Evolutionary conservation across 2,113 vertebrate species (phyloP).

Genomic region (Tringa solitaria): DNA sequence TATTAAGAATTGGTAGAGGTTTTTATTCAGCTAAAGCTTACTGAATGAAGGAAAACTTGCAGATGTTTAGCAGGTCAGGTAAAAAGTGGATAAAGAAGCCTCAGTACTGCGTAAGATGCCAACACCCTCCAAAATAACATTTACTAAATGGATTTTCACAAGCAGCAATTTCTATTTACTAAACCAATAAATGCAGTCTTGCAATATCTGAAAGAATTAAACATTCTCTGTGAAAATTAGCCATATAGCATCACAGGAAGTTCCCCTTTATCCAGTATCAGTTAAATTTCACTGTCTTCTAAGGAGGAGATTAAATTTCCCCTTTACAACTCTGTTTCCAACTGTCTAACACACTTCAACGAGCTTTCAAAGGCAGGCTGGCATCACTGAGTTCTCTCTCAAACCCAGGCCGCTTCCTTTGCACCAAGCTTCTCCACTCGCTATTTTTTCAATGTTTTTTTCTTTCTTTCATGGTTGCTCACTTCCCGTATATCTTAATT

Average conservation of each 20-base stretch:
- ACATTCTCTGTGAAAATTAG: neutral
- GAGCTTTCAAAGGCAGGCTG: constrained; percentile 2
- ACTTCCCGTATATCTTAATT: neutral
- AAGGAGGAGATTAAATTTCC: neutral
- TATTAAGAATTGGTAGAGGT: neutral
- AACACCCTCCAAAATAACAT: neutral
- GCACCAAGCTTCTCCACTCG: neutral
- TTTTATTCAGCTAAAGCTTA: constrained; percentile 9
- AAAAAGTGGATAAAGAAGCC: neutral
- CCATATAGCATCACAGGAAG: neutral
- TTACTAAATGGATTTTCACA: neutral
- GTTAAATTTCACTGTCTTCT: neutral
- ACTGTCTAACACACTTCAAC: neutral
- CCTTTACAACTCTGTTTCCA: neutral
- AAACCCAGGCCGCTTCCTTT: neutral
- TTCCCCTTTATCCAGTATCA: neutral
- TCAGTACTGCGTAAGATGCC: neutral
- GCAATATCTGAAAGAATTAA: neutral
- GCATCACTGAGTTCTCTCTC: neutral
- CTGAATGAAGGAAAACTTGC: neutral
- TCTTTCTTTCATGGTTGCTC: neutral
- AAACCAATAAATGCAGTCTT: neutral
- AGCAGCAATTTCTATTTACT: neutral
- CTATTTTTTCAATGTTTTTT: neutral
- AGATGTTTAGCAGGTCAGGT: neutral